These are phyloP conservation scores for Damaliscus lunatus DNA, from an alignment of 2,113 vertebrate species.

Conservation along the genomic window DNA sequence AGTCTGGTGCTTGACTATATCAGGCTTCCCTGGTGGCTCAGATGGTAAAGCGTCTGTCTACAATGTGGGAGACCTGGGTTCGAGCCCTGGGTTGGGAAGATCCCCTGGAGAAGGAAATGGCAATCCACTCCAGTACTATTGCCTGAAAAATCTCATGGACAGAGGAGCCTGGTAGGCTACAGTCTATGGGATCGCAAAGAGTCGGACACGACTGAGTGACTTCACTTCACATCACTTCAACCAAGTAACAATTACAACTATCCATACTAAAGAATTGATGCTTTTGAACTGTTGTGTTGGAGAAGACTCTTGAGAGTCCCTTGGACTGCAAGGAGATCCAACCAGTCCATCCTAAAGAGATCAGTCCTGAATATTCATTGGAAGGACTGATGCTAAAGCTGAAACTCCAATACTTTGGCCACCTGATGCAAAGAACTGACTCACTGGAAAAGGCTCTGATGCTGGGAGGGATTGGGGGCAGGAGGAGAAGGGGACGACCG, in stretches of 20 bases:
- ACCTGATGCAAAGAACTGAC: neutral
- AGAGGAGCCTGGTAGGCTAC: no score
- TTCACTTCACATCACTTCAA: no score
- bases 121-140: no score
- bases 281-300: neutral
- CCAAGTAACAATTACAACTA: neutral
- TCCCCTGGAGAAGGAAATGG: no score
- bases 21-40: no score
- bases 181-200: no score
- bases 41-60: no score
- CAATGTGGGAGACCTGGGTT: no score
- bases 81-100: no score
- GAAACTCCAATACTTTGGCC: neutral
- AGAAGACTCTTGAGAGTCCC: neutral
- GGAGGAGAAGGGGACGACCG: neutral
- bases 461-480: neutral
- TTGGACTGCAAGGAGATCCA: neutral
- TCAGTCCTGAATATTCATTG: neutral
- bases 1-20: no score
- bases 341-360: neutral
- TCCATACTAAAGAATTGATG: neutral
- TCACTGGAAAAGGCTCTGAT: neutral
- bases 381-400: neutral
- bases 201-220: no score
- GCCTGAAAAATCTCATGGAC: no score